A percentile compares a stretch with the other conserved stretches of the same genome.
Evolutionary conservation across 2,888 invertebrate genomes (phyloP).

Genomic region (Spilosoma lubricipeda): DNA sequence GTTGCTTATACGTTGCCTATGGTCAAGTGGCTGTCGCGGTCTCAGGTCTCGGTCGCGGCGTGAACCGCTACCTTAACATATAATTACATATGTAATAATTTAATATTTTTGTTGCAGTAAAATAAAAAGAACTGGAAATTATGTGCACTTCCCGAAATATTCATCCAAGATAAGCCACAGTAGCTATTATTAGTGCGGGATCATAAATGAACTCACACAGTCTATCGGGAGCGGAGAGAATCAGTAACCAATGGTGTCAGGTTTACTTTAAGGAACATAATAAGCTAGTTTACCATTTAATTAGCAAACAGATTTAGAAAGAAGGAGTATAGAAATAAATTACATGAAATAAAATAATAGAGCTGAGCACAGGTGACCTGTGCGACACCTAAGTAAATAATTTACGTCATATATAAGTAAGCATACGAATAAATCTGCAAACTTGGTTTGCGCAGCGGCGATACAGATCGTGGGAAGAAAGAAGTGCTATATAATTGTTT

Average conservation of each 20-base stretch:
- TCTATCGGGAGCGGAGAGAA: background rate
- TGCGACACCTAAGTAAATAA: constrained; percentile 38
- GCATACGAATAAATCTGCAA: constrained; percentile 67
- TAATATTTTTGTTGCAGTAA: background rate
- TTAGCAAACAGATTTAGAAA: background rate
- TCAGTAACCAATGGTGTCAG: background rate
- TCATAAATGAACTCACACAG: background rate
- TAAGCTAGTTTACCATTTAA: background rate
- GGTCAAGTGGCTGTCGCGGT: too few species aligned
- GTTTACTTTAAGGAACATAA: background rate
- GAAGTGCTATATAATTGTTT: constrained; percentile 76
- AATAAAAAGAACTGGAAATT: background rate
- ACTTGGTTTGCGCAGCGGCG: constrained; percentile 64
- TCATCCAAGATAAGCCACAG: background rate
- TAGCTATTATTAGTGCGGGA: background rate
- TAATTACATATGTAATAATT: too few species aligned
- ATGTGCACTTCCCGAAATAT: background rate
- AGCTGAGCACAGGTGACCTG: constrained; percentile 10
- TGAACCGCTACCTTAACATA: too few species aligned
- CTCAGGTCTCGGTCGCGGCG: too few species aligned
- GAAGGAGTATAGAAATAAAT: background rate
- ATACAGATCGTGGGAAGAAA: constrained; percentile 80
- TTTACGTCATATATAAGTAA: constrained; percentile 56
- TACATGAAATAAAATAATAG: constrained; percentile 3
- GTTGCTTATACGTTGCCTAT: too few species aligned